Evolutionary conservation across 1,140 invertebrate genomes (phyloP).

Genomic region (Eueides isabella): DNA sequence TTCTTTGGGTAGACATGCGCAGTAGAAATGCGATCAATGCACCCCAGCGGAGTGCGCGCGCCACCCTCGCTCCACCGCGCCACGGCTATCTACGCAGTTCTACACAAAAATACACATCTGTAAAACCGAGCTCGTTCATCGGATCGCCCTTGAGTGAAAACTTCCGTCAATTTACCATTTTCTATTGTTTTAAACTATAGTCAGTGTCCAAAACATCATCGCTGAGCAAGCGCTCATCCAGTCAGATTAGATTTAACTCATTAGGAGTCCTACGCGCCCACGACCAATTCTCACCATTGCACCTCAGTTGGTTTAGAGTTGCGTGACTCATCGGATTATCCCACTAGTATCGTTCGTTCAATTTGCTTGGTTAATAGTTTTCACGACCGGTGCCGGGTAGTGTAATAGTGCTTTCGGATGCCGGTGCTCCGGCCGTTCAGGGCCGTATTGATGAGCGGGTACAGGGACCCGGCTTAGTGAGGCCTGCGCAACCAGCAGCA

Average conservation of each 20-base stretch:
- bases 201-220: slow-evolving; percentile 46
- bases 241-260: slow-evolving; percentile 42
- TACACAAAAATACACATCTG: slow-evolving; percentile 67
- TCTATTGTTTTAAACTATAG: slow-evolving; percentile 46
- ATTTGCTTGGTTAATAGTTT: slow-evolving; percentile 54
- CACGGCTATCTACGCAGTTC: slow-evolving; percentile 74
- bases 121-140: slow-evolving; percentile 54
- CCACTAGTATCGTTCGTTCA: slow-evolving; percentile 57
- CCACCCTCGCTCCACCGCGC: slow-evolving; percentile 58
- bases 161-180: slow-evolving; percentile 34
- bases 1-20: slow-evolving; percentile 65
- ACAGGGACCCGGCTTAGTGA: slow-evolving; percentile 59
- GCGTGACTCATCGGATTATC: slow-evolving; percentile 76
- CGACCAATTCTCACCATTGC: slow-evolving; percentile 41
- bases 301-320: slow-evolving; percentile 52
- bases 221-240: slow-evolving; percentile 43
- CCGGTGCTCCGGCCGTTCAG: slow-evolving; percentile 58
- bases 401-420: slow-evolving; percentile 64
- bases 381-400: slow-evolving; percentile 48
- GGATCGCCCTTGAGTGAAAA: slow-evolving; percentile 68
- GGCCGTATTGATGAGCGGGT: slow-evolving; percentile 59
- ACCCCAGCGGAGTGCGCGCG: slow-evolving; percentile 71
- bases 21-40: slow-evolving; percentile 73
- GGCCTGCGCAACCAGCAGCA: slow-evolving; percentile 58
- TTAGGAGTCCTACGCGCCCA: slow-evolving; percentile 43